A percentile compares a stretch with the other conserved stretches of the same genome.
These are phyloP conservation scores for Eurytoma californica DNA, from an alignment of 2,888 invertebrate species.

Conservation along the genomic window DNA sequence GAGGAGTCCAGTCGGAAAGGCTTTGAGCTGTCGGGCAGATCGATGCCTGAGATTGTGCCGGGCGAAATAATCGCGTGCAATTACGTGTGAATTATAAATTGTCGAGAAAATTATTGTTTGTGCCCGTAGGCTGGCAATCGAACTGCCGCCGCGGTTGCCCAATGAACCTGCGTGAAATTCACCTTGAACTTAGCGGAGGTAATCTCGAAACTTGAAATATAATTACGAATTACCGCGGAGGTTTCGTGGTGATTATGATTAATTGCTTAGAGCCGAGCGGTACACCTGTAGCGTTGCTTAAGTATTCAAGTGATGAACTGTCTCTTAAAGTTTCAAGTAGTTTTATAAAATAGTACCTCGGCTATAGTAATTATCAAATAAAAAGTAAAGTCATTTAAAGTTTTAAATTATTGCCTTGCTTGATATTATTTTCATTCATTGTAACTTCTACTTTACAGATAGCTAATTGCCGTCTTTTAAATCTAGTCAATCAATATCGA, in stretches of 20 bases:
- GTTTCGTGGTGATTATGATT: not conserved
- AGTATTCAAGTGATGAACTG: not conserved
- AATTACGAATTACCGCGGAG: not conserved
- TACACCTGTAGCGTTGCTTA: not conserved
- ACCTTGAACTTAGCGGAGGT: constrained; percentile 1
- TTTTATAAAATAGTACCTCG: not conserved
- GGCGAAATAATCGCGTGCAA: constrained; percentile 37
- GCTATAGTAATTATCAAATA: too few species aligned
- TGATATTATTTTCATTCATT: too few species aligned
- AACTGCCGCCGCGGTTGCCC: not conserved
- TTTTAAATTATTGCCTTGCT: too few species aligned
- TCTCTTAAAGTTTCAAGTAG: not conserved
- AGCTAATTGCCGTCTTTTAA: too few species aligned
- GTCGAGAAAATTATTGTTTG: constrained; percentile 38
- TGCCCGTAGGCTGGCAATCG: constrained; percentile 13
- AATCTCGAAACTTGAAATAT: not conserved
- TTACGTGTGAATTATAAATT: constrained; percentile 46
- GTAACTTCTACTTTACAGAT: too few species aligned
- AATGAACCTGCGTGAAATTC: constrained; percentile 13
- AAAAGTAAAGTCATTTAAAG: too few species aligned
- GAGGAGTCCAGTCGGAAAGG: constrained; percentile 6
- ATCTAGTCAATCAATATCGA: too few species aligned
- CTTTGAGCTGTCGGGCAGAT: constrained; percentile 41
- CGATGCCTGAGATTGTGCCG: constrained; percentile 28
- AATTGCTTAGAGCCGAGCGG: not conserved